Base-by-base conservation (phyloP, 2,113 vertebrate species). In the Hucho hucho region DNA sequence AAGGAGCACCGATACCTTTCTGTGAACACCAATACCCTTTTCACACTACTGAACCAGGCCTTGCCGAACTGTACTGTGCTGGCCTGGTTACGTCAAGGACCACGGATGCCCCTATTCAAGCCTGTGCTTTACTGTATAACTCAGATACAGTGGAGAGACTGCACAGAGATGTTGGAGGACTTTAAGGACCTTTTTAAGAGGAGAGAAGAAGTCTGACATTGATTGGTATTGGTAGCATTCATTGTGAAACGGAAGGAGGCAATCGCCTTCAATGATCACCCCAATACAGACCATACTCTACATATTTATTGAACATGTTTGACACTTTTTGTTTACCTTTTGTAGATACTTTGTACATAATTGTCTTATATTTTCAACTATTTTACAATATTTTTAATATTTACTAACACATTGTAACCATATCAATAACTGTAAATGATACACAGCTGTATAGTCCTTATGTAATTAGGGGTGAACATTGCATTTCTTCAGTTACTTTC, bases 281-380 rank as follows among this genome's bases (percentile, higher is more conserved):
- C 37, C 24, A 26, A 43, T 9, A 7, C 37, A 64, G 25, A 73
- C 61, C 25, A 26, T 47, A 47, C 6, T 64, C 61, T 18, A 32
- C 46, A 64, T 73, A 73, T 73, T 73, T 73, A 73, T 73, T 73
- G 6, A 59, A n/a, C 58, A 59, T 59, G 61, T 26, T 24, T 22
- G 5, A 73, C 25, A 58, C 63, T 47, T 73, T 73, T 47, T 7
- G 28, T 1, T 65, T 47, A 28, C 28, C 22, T 43, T 16, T 25
- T 26, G 13, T 24, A 47, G 29, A 64, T 28, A 32, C 64, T 66
- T 66, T 64, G 46, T 64, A 18, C 58, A 73, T n/a, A 18, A 5
- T 64, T 25, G 32, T 32, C 20, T 24, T 72, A 29, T 26, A 18
- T 64, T 64, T 46, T 4, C n/a, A 6, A 9, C 7, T 12, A 46